These are phyloP conservation scores for Oreochromis aureus DNA, from an alignment of 2,113 vertebrate genomes.

Conservation along the genomic window DNA sequence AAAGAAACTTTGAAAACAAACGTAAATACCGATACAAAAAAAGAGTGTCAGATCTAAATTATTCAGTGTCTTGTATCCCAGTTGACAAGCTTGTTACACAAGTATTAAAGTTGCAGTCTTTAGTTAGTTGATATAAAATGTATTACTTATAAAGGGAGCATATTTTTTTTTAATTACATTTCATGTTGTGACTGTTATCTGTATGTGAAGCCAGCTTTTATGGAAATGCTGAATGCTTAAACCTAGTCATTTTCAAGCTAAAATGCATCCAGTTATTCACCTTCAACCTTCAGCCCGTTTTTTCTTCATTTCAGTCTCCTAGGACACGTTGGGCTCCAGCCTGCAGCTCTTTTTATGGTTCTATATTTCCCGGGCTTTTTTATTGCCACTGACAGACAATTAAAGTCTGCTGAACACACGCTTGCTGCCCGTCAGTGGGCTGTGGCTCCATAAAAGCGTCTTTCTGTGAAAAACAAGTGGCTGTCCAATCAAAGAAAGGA, in stretches of 20 bases:
- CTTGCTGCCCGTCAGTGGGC: conserved; percentile 61
- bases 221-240: neutral
- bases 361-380: conserved; percentile 63
- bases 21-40: neutral
- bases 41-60: neutral
- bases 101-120: neutral
- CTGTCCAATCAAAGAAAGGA: conserved; percentile 14
- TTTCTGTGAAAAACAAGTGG: conserved; percentile 61
- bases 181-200: neutral
- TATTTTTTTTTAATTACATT: neutral
- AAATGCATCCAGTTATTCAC: neutral
- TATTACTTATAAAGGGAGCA: neutral
- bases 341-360: conserved; percentile 62
- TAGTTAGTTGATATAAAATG: neutral
- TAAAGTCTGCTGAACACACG: conserved; percentile 66
- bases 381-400: conserved; percentile 66
- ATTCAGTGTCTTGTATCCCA: neutral
- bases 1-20: neutral
- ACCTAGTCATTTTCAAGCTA: neutral
- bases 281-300: neutral
- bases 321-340: conserved; percentile 1
- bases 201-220: neutral
- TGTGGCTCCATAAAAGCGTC: conserved; percentile 60
- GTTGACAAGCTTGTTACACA: neutral
- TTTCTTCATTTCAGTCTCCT: conserved; percentile 12